Evolutionary conservation across 2,888 invertebrate genomes (phyloP).

Genomic region (Nemotelus pantherinus): DNA sequence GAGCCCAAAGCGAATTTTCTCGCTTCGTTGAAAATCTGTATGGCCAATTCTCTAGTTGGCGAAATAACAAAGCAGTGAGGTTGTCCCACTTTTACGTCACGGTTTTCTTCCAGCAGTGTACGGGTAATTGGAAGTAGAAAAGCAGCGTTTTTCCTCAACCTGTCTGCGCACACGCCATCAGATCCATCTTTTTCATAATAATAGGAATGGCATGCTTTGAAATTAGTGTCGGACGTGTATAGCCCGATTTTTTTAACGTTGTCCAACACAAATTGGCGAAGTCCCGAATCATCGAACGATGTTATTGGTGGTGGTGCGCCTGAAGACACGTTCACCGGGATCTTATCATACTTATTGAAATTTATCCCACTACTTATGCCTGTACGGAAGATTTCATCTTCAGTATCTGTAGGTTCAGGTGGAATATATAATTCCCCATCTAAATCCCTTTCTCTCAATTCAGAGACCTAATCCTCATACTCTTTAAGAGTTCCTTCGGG

Average conservation of each 20-base stretch:
- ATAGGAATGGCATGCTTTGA: conserved; percentile 92
- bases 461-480: no score
- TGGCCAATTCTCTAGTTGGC: conserved; percentile 91
- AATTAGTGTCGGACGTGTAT: conserved; percentile 89
- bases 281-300: conserved; percentile 76
- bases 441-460: conserved; percentile 67
- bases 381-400: conserved; percentile 74
- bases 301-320: conserved; percentile 72
- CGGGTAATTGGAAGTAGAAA: conserved; percentile 91
- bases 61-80: conserved; percentile 88
- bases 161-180: conserved; percentile 98
- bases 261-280: conserved; percentile 75
- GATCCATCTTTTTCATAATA: conserved; percentile 80
- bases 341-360: conserved; percentile 89
- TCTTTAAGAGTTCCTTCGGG: no score
- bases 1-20: conserved; percentile 83
- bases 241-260: conserved; percentile 84
- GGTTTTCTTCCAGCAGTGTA: conserved; percentile 69
- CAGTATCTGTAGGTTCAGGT: conserved; percentile 77
- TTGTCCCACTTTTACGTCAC: conserved; percentile 69
- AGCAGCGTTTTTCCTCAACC: conserved; percentile 99
- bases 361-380: conserved; percentile 87
- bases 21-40: conserved; percentile 81
- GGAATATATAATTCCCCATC: conserved; percentile 77
- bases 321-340: conserved; percentile 84